Evolutionary conservation across 2,888 invertebrate genomes (phyloP).

Genomic region (Mythimna loreyi): DNA sequence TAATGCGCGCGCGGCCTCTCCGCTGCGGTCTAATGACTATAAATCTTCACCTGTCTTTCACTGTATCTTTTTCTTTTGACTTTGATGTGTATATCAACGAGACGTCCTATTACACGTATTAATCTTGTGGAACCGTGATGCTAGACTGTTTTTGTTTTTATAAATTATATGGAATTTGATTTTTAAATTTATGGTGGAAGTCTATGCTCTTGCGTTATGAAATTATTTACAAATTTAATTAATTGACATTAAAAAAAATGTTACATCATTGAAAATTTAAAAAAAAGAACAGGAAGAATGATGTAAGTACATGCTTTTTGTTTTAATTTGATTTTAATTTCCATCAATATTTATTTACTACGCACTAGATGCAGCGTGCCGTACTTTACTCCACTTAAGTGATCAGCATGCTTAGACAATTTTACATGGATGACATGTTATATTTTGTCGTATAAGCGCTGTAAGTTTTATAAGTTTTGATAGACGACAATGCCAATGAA

Average conservation of each 20-base stretch:
- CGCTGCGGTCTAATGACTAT: slow-evolving; percentile 75
- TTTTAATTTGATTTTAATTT: not conserved
- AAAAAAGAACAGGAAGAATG: not conserved
- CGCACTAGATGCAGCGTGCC: too few species aligned
- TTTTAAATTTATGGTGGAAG: slow-evolving; percentile 4
- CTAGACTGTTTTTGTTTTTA: slow-evolving; percentile 46
- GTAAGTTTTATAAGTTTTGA: too few species aligned
- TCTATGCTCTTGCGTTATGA: not conserved
- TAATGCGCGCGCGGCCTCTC: slow-evolving; percentile 70
- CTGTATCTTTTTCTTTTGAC: slow-evolving; percentile 76
- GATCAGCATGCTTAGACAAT: too few species aligned
- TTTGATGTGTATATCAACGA: slow-evolving; percentile 82
- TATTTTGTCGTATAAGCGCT: too few species aligned
- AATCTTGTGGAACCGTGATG: slow-evolving; percentile 72
- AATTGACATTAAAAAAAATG: not conserved
- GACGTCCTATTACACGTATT: slow-evolving; percentile 80
- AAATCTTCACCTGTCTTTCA: slow-evolving; percentile 83
- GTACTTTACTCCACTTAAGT: too few species aligned
- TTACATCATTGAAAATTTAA: too few species aligned
- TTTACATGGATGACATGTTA: too few species aligned
- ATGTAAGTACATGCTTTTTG: not conserved
- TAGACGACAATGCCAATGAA: too few species aligned
- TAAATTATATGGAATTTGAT: slow-evolving; percentile 17
- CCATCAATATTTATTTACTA: slow-evolving; percentile 5
- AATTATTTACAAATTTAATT: too few species aligned